Percentiles rank a stretch among this genome's conserved stretches.
Evolutionary conservation across 37 sponge, comb jelly and placozoan species (phyloP).

Genomic region (Dysidea cf. avara): DNA sequence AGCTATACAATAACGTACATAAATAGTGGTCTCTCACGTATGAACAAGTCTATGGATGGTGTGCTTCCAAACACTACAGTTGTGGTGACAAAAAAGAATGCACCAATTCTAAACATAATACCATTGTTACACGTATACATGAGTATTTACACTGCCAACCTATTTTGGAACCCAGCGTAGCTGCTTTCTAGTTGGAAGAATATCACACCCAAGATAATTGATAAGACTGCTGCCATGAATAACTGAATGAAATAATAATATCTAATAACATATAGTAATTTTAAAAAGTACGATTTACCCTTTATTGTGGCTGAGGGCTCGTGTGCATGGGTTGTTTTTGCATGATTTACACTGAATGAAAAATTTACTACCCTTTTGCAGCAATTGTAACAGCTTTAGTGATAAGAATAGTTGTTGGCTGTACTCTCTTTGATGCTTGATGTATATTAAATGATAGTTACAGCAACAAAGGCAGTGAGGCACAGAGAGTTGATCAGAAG

Average conservation of each 20-base stretch:
- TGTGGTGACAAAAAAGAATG: not conserved
- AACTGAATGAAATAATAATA: conserved; percentile 41
- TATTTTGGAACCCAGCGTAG: conserved; percentile 17
- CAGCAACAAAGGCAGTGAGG: no score
- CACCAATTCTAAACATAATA: not conserved
- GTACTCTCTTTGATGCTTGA: no score
- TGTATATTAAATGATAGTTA: no score
- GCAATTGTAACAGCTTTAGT: no score
- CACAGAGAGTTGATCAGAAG: no score
- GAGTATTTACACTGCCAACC: conserved; percentile 33
- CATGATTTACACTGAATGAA: no score
- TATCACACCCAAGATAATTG: conserved; percentile 49
- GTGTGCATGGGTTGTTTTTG: not conserved
- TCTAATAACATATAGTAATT: no score
- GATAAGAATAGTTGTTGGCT: no score
- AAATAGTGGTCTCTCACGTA: conserved; percentile 44
- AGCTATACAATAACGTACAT: conserved; percentile 46
- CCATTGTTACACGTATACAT: not conserved
- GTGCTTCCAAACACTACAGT: conserved; percentile 56
- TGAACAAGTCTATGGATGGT: conserved; percentile 55
- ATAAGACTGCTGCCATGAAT: conserved; percentile 43
- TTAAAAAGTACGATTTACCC: no score
- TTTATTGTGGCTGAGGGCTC: no score
- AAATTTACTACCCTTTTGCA: no score
- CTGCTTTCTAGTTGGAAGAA: conserved; percentile 45